Base-by-base conservation (phyloP, 23 tunicate genomes). In the Ciona savignyi region DNA sequence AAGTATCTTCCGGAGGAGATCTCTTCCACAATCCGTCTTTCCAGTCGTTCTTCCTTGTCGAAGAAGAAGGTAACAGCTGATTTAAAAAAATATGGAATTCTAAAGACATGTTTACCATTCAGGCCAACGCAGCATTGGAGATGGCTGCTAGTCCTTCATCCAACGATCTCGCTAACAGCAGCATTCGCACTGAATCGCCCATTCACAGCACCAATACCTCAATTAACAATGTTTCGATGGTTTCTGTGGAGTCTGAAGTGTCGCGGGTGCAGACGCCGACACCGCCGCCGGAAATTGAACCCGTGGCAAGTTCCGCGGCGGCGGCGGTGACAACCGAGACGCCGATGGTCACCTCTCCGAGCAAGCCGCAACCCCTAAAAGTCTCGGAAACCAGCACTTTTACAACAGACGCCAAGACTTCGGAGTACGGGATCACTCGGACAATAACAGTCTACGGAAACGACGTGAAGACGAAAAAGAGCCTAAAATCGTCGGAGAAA, bases 321-420 rank as follows among this genome's bases (percentile, higher is more conserved):
- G 6, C 67, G 6, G 15, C 49, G 21, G 34, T 73, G 21, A 32
- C 32, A 30, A 1, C 49, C 3, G 88, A 88, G 25, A 80, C 84
- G 4, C 81, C 96, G 9, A 82, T 88, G 84, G 77, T 88, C 56
- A 88, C 96, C 26, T 88, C 96, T n/a, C 84, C 96, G 22, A 33
- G 62, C 66, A 73, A 81, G 61, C 34, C 79, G 2, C n/a, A 42
- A 42, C 9, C 9, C 9, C n/a, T n/a, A n/a, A n/a, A n/a, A n/a
- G n/a, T n/a, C n/a, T 42, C 56, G 11, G 56, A 42, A 9, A 6
- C 15, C 9, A 9, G 11, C 56, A 42, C 56, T 15, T 42, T 15
- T 6, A 42, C 67, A 22, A 25, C 4, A 11, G 28, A 29, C 22
- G 32, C 6, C 29, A 79, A 67, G 32, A 51, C 78, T 23, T 74